Conservation (phyloP, 2,888 invertebrate species). For the Bhutanitis thaidina region DNA sequence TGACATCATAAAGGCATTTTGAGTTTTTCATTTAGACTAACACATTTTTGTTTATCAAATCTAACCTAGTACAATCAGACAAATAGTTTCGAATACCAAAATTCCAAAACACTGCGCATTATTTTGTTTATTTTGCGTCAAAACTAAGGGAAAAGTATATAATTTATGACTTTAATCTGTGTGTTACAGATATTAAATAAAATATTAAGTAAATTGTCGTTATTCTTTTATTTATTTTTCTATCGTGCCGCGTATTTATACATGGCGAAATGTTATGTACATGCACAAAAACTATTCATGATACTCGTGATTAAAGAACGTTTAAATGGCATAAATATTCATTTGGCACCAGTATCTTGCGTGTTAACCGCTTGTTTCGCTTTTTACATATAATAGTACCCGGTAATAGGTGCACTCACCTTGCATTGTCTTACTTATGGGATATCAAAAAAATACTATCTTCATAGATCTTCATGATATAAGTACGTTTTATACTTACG, state of each 20-base stretch:
- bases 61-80: too few relatives aligned
- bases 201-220: too few relatives aligned
- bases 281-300: slow-evolving; percentile 7
- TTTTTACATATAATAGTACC: slow-evolving; percentile 26
- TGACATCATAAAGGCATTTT: too few relatives aligned
- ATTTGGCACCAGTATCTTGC: slow-evolving; percentile 55
- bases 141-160: too few relatives aligned
- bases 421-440: slow-evolving; percentile 18
- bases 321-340: slow-evolving; percentile 71
- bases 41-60: too few relatives aligned
- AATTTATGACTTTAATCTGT: too few relatives aligned
- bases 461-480: slow-evolving; percentile 13
- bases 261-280: not conserved
- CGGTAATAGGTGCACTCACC: slow-evolving; percentile 23
- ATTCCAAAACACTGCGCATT: too few relatives aligned
- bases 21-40: too few relatives aligned
- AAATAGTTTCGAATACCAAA: too few relatives aligned
- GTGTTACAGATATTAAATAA: too few relatives aligned
- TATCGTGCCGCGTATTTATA: not conserved
- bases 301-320: slow-evolving; percentile 64
- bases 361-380: slow-evolving; percentile 48
- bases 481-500: not conserved
- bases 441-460: slow-evolving; percentile 5
- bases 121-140: too few relatives aligned
- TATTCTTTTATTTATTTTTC: too few relatives aligned